Base-by-base conservation (phyloP, 1,140 invertebrate species). In the Grapholita molesta region DNA sequence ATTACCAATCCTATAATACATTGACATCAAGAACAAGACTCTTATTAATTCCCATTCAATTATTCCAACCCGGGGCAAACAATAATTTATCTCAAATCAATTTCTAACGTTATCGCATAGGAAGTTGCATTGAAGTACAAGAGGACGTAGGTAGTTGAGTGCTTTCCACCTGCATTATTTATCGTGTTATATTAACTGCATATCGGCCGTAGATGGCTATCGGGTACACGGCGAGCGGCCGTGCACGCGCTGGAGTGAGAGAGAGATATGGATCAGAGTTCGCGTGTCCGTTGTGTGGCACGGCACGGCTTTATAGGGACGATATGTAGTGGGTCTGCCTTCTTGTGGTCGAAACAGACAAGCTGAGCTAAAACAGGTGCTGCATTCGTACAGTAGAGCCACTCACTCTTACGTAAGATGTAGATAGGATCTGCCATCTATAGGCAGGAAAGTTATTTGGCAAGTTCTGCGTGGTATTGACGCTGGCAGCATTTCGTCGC, bases 141-240 rank as follows among this genome's bases (percentile, higher is more conserved):
- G 66, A 67, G 73, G 67, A 78, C 75, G 77, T 76, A 84, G 83
- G 75, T 76, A 84, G 83, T 76, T 77, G 77, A 84, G 75, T 75
- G 75, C 75, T 80, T 82, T 82, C 74, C 83, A 88, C 82, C 83
- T 86, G 82, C 78, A 86, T 83, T 88, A 88, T 89, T 88, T 89
- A 89, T 88, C 85, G 79, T 79, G 78, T 86, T 82, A 85, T 88
- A 89, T 88, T 89, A 87, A 88, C 82, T 80, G 84, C 86, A 82
- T 86, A 89, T 89, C 85, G 80, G 78, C 70, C 76, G 71, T 78
- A 88, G 87, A 89, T 89, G 81, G 78, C 77, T 88, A 88, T 88
- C 86, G 73, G 74, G 72, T 86, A 89, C 87, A 87, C 83, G 85
- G 28, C 74, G 70, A 69, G 71, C 71, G 77, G 78, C 79, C 77